A percentile compares a stretch with the other conserved stretches of the same genome.
phyloP scores from a whole-genome alignment of 1,140 invertebrate genomes.

The Stratiolaelaps scimitus region DNA sequence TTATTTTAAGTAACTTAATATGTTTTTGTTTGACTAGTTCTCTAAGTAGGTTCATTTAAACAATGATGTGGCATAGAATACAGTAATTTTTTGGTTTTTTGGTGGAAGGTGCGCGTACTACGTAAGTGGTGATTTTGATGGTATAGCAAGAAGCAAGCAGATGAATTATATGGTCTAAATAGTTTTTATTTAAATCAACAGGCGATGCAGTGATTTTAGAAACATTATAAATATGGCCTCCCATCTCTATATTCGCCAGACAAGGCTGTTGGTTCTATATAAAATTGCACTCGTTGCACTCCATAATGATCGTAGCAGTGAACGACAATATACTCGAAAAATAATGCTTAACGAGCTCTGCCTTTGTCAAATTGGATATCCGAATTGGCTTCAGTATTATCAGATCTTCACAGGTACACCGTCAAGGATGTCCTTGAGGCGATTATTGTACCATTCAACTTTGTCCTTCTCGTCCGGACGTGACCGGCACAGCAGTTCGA shows the following conservation, averaged over 20 bases:
- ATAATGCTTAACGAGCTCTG: neutral
- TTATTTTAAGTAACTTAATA: too few relatives aligned
- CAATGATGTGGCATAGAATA: too few relatives aligned
- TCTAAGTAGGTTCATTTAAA: too few relatives aligned
- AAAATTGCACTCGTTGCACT: neutral
- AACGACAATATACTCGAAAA: too few relatives aligned
- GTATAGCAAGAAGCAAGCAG: too few relatives aligned
- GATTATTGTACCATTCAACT: slow-evolving; percentile 6
- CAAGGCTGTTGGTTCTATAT: neutral
- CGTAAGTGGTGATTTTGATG: too few relatives aligned
- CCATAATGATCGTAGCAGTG: neutral
- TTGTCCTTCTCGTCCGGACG: slow-evolving; percentile 24
- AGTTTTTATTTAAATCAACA: neutral
- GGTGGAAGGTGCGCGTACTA: too few relatives aligned
- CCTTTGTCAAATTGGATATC: neutral
- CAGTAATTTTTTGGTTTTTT: too few relatives aligned
- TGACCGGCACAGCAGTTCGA: slow-evolving; percentile 25
- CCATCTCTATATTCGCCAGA: neutral
- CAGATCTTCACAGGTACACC: slow-evolving; percentile 19
- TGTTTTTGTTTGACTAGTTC: too few relatives aligned
- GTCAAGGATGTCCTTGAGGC: slow-evolving; percentile 2
- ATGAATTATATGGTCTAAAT: too few relatives aligned
- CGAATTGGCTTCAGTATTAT: neutral
- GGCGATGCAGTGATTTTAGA: neutral
- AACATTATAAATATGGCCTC: neutral